These are phyloP conservation scores for Pemphigus obesinymphae DNA, from an alignment of 1,140 invertebrate genomes.

Conservation along the genomic window DNA sequence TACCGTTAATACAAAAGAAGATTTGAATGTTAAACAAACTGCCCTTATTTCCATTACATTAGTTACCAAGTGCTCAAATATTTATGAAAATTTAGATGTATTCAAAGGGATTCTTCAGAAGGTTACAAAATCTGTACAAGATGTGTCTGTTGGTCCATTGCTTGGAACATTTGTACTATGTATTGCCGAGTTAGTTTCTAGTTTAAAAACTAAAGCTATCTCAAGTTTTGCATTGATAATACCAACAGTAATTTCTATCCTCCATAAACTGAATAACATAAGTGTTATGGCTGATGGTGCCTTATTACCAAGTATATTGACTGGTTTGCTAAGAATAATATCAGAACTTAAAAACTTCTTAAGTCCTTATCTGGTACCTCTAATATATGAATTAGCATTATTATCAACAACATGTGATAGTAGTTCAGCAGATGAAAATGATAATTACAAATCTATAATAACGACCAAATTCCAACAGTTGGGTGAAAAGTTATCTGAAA, in stretches of 20 bases:
- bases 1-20: constrained; percentile 49
- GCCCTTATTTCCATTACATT: constrained; percentile 75
- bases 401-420: constrained; percentile 13
- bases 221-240: constrained; percentile 26
- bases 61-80: constrained; percentile 53
- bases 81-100: constrained; percentile 38
- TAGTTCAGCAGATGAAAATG: constrained; percentile 7
- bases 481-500: constrained; percentile 49
- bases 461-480: constrained; percentile 30
- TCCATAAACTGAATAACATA: constrained; percentile 9
- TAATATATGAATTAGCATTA: constrained; percentile 33
- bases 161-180: constrained; percentile 72
- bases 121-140: constrained; percentile 27
- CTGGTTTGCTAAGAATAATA: constrained; percentile 31
- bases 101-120: constrained; percentile 40
- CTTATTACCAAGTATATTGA: constrained; percentile 35
- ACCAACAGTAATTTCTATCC: constrained; percentile 34
- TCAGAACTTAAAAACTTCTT: constrained; percentile 37
- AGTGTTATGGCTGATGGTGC: constrained; percentile 22
- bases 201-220: constrained; percentile 64
- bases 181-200: constrained; percentile 70
- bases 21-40: constrained; percentile 63
- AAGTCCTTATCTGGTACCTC: constrained; percentile 18
- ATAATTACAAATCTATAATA: constrained; percentile 35
- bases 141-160: constrained; percentile 54